phyloP scores from a whole-genome alignment of 2,113 vertebrate genomes.

The Alligator sinensis region DNA sequence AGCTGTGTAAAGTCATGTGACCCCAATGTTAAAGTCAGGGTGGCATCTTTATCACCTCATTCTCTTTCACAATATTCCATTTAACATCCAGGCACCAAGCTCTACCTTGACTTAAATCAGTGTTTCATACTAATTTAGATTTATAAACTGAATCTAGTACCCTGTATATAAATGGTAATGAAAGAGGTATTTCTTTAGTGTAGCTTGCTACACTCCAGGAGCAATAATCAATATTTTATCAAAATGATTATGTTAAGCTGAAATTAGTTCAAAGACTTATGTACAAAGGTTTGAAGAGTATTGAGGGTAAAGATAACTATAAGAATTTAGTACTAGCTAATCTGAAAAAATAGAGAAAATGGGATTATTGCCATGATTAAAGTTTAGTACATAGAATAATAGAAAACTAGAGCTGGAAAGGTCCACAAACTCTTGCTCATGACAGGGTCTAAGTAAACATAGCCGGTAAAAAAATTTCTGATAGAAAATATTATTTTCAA shows the following conservation, averaged over 20 bases:
- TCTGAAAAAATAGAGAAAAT: not conserved
- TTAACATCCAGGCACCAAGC: not conserved
- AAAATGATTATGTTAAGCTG: not conserved
- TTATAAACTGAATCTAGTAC: not conserved
- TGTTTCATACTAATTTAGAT: not conserved
- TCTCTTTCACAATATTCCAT: constrained; percentile 21
- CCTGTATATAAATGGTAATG: not conserved
- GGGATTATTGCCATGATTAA: not conserved
- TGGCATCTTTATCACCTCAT: not conserved
- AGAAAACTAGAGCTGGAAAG: not conserved
- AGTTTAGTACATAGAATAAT: not conserved
- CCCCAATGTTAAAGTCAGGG: not conserved
- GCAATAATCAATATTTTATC: not conserved
- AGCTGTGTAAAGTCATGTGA: not conserved
- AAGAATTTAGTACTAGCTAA: not conserved
- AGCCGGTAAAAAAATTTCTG: not conserved
- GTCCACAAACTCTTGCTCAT: not conserved
- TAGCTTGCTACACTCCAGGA: not conserved
- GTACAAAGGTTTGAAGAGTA: not conserved
- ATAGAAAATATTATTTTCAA: not conserved
- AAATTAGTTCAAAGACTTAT: not conserved
- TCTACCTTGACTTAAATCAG: not conserved
- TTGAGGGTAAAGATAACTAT: not conserved
- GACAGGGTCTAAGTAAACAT: not conserved
- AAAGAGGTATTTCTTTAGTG: not conserved